phyloP scores from a whole-genome alignment of 2,797 vertebrate species.

The Potorous gilbertii region DNA sequence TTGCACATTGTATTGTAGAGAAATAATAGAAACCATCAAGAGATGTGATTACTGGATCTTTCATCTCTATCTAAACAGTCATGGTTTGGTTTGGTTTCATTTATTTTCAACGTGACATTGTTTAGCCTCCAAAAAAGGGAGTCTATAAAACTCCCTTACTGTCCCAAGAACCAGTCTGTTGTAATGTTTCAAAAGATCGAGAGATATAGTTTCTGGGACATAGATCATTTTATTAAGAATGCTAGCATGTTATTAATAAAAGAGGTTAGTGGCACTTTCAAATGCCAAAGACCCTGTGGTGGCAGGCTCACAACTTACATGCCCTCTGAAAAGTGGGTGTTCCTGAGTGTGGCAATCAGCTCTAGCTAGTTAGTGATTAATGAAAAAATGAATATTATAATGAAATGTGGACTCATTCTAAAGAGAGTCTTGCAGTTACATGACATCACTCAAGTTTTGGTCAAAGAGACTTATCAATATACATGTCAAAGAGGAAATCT shows the following conservation, averaged over 20 bases:
- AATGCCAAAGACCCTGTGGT: neutral
- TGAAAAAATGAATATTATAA: neutral
- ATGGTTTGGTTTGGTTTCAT: neutral
- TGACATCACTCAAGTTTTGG: too few relatives aligned
- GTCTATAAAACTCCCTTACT: neutral
- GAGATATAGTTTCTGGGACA: neutral
- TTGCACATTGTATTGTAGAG: neutral
- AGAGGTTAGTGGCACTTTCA: neutral
- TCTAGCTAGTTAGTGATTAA: neutral
- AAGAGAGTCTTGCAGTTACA: too few relatives aligned
- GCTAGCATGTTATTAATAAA: neutral
- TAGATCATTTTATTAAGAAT: neutral
- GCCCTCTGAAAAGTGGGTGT: neutral
- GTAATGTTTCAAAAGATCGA: neutral
- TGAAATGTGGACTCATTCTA: too few relatives aligned
- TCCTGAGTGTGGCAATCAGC: neutral
- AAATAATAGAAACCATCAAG: neutral
- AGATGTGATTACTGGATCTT: neutral
- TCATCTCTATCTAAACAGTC: neutral
- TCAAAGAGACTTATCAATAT: too few relatives aligned
- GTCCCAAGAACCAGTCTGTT: neutral
- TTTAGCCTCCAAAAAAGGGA: neutral
- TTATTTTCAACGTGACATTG: neutral
- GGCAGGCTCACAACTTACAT: neutral
- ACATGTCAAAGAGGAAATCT: too few relatives aligned